These are phyloP conservation scores for Amiota mariae DNA, from an alignment of 2,888 invertebrate genomes.

Conservation along the genomic window DNA sequence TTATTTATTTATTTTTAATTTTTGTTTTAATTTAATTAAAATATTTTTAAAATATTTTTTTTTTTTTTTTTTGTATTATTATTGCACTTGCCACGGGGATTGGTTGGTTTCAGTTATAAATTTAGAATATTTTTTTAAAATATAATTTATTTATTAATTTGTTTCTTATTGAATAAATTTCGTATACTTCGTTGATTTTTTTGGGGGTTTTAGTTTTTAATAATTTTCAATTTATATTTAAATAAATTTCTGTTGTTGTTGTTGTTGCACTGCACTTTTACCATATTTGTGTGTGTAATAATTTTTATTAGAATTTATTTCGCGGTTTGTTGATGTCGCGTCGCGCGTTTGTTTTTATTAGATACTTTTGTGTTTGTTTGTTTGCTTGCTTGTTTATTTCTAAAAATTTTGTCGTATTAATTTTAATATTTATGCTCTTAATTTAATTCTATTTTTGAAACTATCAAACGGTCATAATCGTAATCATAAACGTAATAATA, in stretches of 20 bases:
- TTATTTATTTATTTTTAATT: not conserved
- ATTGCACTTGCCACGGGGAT: conserved; percentile 55
- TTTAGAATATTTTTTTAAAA: conserved; percentile 7
- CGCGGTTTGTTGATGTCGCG: conserved; percentile 17
- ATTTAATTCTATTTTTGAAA: conserved; percentile 31
- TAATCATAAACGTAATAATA: conserved; percentile 50
- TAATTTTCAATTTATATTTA: conserved; percentile 7
- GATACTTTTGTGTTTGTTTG: conserved; percentile 48
- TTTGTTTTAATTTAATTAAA: too few relatives aligned
- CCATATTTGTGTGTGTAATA: conserved; percentile 12
- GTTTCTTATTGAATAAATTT: conserved; percentile 33
- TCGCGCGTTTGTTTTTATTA: conserved; percentile 46
- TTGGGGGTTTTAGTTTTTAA: conserved; percentile 28
- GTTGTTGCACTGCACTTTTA: conserved; percentile 14
- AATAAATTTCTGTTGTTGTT: conserved; percentile 9
- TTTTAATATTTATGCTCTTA: conserved; percentile 28
- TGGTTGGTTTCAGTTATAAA: conserved; percentile 29
- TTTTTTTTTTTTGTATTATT: too few relatives aligned
- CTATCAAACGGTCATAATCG: conserved; percentile 39
- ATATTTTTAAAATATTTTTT: conserved; percentile 21
- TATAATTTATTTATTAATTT: conserved; percentile 42
- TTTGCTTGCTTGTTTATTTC: conserved; percentile 21
- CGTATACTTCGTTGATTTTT: conserved; percentile 47
- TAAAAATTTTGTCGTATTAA: conserved; percentile 19
- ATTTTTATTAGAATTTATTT: conserved; percentile 26